A percentile compares a stretch with the other conserved stretches of the same genome.
phyloP scores from a whole-genome alignment of 2,797 vertebrate species.

The Denticeps clupeoides region DNA sequence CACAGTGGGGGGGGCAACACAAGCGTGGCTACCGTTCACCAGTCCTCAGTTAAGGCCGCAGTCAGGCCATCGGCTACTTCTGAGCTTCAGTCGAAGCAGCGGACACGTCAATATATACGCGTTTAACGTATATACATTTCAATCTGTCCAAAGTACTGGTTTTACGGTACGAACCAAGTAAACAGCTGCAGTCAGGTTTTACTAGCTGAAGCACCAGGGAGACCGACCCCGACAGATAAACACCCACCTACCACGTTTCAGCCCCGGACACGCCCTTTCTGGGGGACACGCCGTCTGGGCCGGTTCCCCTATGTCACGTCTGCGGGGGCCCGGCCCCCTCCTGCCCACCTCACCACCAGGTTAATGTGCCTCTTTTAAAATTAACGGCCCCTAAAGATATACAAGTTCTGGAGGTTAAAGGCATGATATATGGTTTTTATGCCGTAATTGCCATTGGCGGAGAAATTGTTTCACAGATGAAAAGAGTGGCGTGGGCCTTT shows the following conservation, averaged over 20 bases:
- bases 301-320: slow-evolving; percentile 39
- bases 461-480: slow-evolving; percentile 13
- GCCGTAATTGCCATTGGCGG: slow-evolving; percentile 22
- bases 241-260: neutral
- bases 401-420: slow-evolving; percentile 48
- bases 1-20: neutral
- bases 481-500: slow-evolving; percentile 19
- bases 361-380: slow-evolving; percentile 62
- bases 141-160: too few relatives aligned
- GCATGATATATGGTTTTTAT: slow-evolving; percentile 38
- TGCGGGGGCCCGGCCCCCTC: slow-evolving; percentile 33
- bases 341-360: slow-evolving; percentile 40
- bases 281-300: too few relatives aligned
- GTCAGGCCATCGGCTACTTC: too few relatives aligned
- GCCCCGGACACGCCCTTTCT: slow-evolving; percentile 2
- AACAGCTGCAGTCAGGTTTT: too few relatives aligned
- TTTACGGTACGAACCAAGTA: too few relatives aligned
- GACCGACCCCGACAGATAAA: too few relatives aligned
- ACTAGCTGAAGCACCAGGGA: too few relatives aligned
- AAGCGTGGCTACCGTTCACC: too few relatives aligned
- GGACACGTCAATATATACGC: too few relatives aligned
- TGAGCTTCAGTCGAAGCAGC: too few relatives aligned
- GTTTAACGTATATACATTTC: too few relatives aligned
- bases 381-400: slow-evolving; percentile 60
- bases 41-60: too few relatives aligned